Evolutionary conservation across 2,888 invertebrate species (phyloP), one percentile per base, ranked within the genome.

Genomic region (Oegoconia quadripuncta): DNA sequence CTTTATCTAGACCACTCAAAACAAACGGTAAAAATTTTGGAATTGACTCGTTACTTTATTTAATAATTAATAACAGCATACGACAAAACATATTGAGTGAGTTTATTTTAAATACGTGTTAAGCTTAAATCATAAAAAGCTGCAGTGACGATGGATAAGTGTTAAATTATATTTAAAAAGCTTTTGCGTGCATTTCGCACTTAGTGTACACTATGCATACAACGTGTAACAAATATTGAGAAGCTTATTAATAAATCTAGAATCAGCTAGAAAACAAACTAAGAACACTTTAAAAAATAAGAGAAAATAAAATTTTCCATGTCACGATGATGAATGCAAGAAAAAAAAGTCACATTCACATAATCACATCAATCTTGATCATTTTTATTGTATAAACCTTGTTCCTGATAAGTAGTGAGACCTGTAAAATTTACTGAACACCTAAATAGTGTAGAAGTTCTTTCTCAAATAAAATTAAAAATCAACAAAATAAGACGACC

Each of bases 341-440:
- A 52, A 63, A 60, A 73, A 54, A 60, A 61, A 64, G 55, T 56
- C 59, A 70, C 72, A 74, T 74, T 71, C 69, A 78, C 63, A 73
- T 62, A 35, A 49, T 61, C 36, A 59, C 62, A 47, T 6, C 7
- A 20, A 20, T 4, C 7, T 6, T 6, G 5, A 20, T 8, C 23
- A 63, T 39, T 54, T 56, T 46, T 50, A 48, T 45, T 56, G 52
- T 73, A 65, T 74, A 76, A 81, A 88, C 88, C 88, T 88, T 83
- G 86, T 34, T 88, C 88, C 88, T 65, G 84, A 69, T 83, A 88
- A 39, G 86, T 58, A 62, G 84, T 76, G 56, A 88, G 88, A 88
- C 88, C 88, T 88, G 88, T 46, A 87, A 88, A 87, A 78, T 86
- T 87, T 65, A 87, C 87, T 88, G 67, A 66, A 83, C 68, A 74